Conservation (phyloP, 2,113 vertebrate genomes). For the Gyps fulvus region DNA sequence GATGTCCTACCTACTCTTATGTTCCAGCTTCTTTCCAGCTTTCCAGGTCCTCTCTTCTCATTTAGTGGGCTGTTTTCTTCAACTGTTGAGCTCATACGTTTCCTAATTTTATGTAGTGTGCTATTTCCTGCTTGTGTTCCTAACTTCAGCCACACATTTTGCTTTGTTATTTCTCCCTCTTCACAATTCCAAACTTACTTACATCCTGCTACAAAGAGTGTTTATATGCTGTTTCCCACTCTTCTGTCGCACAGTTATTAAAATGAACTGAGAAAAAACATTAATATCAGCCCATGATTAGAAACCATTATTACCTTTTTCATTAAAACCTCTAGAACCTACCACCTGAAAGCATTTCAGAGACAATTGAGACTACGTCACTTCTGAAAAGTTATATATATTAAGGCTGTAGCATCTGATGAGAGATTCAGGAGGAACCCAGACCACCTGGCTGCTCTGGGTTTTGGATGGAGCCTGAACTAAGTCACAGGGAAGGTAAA, state of each 20-base stretch:
- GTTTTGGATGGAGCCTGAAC: not conserved
- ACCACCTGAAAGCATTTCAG: accelerated
- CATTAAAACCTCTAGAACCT: not conserved
- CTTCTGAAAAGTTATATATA: not conserved
- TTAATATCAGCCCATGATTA: not conserved
- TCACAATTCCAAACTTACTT: not conserved
- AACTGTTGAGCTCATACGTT: not conserved
- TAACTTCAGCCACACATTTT: not conserved
- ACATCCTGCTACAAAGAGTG: not conserved
- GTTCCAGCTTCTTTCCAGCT: not conserved
- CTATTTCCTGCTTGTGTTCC: not conserved
- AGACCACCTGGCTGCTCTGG: not conserved
- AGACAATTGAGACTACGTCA: not conserved
- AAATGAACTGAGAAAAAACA: not conserved
- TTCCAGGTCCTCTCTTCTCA: not conserved
- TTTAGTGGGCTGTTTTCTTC: not conserved
- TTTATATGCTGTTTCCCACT: not conserved
- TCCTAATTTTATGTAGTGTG: not conserved
- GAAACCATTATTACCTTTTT: not conserved
- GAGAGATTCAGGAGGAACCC: not conserved
- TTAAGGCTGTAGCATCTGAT: not conserved
- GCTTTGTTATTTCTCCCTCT: not conserved
- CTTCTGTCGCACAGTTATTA: not conserved
- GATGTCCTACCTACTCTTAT: not conserved
- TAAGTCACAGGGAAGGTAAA: not conserved